Evolutionary conservation across 2,888 invertebrate genomes (phyloP).

Genomic region (Meloe dianella): DNA sequence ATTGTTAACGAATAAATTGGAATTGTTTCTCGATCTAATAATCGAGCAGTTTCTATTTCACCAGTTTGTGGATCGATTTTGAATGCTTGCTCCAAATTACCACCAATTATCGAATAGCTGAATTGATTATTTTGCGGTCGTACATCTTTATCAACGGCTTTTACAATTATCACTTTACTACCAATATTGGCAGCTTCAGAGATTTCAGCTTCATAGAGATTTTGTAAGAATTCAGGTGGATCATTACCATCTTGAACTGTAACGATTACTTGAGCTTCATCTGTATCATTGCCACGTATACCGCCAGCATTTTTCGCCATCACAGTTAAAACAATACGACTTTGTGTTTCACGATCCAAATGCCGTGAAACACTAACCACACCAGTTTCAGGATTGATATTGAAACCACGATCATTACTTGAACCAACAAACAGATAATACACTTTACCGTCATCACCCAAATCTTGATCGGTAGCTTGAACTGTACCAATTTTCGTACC

Average conservation of each 20-base stretch:
- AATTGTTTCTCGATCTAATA: conserved; percentile 81
- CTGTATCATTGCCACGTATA: conserved; percentile 93
- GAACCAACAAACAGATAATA: conserved; percentile 93
- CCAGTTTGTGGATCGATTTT: conserved; percentile 88
- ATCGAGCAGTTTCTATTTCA: conserved; percentile 76
- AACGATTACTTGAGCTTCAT: conserved; percentile 92
- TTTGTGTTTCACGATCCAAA: conserved; percentile 87
- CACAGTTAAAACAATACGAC: conserved; percentile 86
- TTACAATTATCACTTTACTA: conserved; percentile 76
- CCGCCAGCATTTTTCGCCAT: conserved; percentile 95
- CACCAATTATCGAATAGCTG: conserved; percentile 85
- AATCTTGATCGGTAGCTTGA: conserved; percentile 88
- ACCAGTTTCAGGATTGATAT: conserved; percentile 83
- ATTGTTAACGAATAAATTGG: conserved; percentile 77
- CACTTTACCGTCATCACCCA: conserved; percentile 85
- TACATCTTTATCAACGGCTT: conserved; percentile 91
- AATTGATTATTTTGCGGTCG: conserved; percentile 91
- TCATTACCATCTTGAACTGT: conserved; percentile 96
- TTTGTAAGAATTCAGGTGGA: conserved; percentile 89
- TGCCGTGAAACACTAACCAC: conserved; percentile 82
- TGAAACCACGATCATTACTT: conserved; percentile 90
- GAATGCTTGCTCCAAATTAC: conserved; percentile 82
- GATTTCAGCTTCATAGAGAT: conserved; percentile 77
- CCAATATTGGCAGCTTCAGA: conserved; percentile 81
- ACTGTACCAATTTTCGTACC: conserved; percentile 85